These are phyloP conservation scores for Coptodon bakossiorum DNA, from an alignment of 2,113 vertebrate species.

Conservation along the genomic window DNA sequence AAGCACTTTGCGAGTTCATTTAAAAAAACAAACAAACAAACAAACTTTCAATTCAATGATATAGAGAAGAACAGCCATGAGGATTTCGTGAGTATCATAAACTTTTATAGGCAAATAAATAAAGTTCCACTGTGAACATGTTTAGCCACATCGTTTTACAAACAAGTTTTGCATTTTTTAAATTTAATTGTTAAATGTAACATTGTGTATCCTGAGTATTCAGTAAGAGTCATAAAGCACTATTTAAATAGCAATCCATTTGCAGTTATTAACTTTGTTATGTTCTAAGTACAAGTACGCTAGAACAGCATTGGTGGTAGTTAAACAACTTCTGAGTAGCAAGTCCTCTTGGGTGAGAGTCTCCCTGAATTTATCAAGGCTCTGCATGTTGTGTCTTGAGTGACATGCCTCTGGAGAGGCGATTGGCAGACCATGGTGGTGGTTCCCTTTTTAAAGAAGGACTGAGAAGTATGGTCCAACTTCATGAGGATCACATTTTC, in stretches of 20 bases:
- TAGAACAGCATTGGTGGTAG: background rate
- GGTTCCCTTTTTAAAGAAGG: background rate
- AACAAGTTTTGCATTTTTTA: background rate
- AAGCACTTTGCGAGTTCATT: background rate
- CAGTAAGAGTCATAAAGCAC: background rate
- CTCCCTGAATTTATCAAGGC: background rate
- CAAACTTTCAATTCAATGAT: background rate
- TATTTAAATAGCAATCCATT: background rate
- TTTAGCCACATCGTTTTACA: background rate
- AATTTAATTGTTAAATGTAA: background rate
- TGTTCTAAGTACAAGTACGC: background rate
- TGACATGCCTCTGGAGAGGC: background rate
- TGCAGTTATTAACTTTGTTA: background rate
- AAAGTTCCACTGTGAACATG: background rate
- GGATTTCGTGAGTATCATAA: background rate
- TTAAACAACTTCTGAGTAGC: background rate
- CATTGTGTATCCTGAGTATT: background rate
- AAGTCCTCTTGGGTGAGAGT: background rate
- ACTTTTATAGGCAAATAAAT: background rate
- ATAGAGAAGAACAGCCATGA: background rate
- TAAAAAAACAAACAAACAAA: background rate
- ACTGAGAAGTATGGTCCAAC: background rate
- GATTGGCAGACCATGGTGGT: background rate
- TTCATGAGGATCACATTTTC: background rate
- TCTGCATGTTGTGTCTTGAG: background rate